Conservation (phyloP, 2,113 vertebrate genomes). For the Ranitomeya imitator region DNA sequence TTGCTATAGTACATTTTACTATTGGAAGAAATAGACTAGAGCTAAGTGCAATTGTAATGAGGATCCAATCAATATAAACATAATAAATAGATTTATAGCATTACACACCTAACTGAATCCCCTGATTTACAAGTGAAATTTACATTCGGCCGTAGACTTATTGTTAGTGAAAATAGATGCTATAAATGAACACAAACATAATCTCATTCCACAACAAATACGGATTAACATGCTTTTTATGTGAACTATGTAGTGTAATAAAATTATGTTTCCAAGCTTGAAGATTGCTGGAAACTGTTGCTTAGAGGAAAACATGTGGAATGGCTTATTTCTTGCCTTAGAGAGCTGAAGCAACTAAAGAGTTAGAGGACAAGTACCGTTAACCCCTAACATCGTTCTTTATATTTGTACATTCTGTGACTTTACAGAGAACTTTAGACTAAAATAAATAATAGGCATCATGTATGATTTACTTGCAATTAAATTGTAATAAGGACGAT, state of each 20-base stretch:
- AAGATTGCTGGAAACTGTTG: neutral
- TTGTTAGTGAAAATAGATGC: neutral
- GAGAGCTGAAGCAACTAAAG: neutral
- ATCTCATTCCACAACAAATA: neutral
- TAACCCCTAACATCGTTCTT: neutral
- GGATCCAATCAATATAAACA: constrained; percentile 1
- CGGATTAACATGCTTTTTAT: neutral
- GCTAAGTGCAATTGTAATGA: neutral
- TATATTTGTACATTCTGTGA: too few relatives aligned
- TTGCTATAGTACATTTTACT: neutral
- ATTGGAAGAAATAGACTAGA: neutral
- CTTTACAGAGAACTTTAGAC: neutral
- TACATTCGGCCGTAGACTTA: neutral
- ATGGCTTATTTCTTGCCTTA: neutral
- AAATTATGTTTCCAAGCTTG: neutral
- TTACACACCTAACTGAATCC: neutral
- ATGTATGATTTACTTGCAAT: neutral
- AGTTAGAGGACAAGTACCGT: neutral
- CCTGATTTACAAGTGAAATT: neutral
- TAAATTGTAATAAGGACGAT: neutral
- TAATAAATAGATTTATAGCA: constrained; percentile 4
- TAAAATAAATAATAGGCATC: neutral
- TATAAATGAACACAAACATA: neutral
- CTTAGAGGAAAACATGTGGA: neutral
- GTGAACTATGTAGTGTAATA: neutral